These are phyloP conservation scores for Macrostomum lignano DNA, from an alignment of 1,140 invertebrate species.

Conservation along the genomic window DNA sequence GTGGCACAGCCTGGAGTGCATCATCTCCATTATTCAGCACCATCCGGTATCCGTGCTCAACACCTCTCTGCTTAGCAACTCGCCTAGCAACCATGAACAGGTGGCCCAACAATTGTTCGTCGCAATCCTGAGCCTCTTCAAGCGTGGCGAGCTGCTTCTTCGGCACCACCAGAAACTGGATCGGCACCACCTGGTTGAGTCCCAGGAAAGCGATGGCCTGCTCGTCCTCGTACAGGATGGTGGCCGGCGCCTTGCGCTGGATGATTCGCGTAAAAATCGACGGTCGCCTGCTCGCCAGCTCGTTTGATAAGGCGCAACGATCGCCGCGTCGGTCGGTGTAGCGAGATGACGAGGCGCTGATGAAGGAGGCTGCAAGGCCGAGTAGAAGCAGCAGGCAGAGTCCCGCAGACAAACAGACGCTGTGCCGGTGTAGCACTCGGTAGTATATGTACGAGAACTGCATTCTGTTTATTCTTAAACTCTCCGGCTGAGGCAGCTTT, in stretches of 20 bases:
- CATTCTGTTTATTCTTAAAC: too few species aligned
- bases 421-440: too few species aligned
- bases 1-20: conserved; percentile 24
- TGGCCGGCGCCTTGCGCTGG: neutral
- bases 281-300: neutral
- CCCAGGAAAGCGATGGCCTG: neutral
- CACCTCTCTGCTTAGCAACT: conserved; percentile 18
- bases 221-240: conserved; percentile 1
- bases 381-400: too few species aligned
- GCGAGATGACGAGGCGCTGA: too few species aligned
- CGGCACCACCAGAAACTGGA: conserved; percentile 83
- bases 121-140: conserved; percentile 42
- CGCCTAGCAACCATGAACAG: conserved; percentile 22
- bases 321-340: too few species aligned
- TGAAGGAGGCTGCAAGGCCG: too few species aligned
- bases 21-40: conserved; percentile 26
- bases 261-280: conserved; percentile 1
- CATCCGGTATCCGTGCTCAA: conserved; percentile 25
- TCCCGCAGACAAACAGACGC: too few species aligned
- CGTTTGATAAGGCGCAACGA: too few species aligned
- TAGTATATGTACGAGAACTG: too few species aligned
- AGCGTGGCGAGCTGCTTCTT: conserved; percentile 55
- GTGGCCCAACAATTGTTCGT: conserved; percentile 26
- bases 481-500: too few species aligned
- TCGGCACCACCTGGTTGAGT: conserved; percentile 36